Conservation (phyloP, 2,113 vertebrate species). For the Channa maculata region DNA sequence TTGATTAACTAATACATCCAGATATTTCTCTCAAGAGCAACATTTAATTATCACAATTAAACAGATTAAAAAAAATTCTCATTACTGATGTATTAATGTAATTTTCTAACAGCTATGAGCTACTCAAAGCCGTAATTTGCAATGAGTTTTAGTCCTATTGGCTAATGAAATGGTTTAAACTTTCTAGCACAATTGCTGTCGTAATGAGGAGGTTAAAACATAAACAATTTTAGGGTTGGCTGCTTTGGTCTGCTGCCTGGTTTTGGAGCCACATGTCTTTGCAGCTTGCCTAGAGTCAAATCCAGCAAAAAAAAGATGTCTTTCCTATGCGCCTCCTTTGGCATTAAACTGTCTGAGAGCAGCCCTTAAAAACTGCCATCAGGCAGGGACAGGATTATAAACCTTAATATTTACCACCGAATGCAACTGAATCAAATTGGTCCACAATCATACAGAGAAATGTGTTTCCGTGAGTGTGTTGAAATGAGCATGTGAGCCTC, state of each 20-base stretch:
- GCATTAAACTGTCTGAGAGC: background rate
- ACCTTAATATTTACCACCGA: background rate
- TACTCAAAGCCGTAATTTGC: constrained; percentile 26
- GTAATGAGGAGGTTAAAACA: background rate
- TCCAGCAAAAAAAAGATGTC: background rate
- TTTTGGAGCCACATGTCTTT: constrained; percentile 4
- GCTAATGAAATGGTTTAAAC: constrained; percentile 36
- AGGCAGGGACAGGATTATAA: background rate
- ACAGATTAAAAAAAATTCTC: constrained; percentile 44
- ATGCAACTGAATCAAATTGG: background rate
- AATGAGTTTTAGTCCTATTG: constrained; percentile 11
- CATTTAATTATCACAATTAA: constrained; percentile 60
- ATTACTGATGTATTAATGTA: constrained; percentile 39
- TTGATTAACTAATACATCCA: constrained; percentile 56
- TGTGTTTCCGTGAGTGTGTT: constrained; percentile 22
- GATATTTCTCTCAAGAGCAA: constrained; percentile 43
- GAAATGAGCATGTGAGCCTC: constrained; percentile 43
- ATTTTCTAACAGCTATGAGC: constrained; percentile 28
- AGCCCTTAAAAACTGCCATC: background rate
- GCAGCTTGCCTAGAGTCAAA: background rate
- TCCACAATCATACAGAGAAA: constrained; percentile 8
- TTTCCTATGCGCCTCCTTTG: background rate
- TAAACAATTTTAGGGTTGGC: background rate
- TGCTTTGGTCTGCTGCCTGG: constrained; percentile 23
- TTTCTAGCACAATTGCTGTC: constrained; percentile 14